phyloP scores from a whole-genome alignment of 2,797 vertebrate species.

The Paramormyrops hopkinsi region DNA sequence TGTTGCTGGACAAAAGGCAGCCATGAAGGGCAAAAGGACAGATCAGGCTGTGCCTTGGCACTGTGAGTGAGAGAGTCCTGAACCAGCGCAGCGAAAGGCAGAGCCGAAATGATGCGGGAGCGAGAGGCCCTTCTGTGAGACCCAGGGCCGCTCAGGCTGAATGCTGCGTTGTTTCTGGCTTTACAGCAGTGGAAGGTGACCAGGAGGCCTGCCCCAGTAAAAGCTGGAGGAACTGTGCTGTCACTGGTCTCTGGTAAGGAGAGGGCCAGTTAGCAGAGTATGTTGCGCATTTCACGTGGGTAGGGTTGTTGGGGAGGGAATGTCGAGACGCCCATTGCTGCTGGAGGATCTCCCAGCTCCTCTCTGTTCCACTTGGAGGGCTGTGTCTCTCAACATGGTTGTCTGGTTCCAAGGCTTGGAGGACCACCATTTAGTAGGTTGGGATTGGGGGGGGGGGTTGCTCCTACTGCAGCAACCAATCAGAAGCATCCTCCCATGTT shows the following conservation, averaged over 20 bases:
- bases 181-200: neutral
- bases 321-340: neutral
- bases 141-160: neutral
- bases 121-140: neutral
- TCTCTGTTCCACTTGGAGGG: neutral
- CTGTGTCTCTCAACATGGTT: neutral
- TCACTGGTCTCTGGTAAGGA: neutral
- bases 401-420: neutral
- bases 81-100: neutral
- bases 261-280: neutral
- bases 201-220: neutral
- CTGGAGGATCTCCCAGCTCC: neutral
- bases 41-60: constrained; percentile 6
- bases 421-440: neutral
- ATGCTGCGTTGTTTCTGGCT: neutral
- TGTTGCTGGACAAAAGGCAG: constrained; percentile 2
- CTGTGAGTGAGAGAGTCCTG: constrained; percentile 1
- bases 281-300: constrained; percentile 6
- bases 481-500: neutral
- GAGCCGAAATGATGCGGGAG: neutral
- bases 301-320: neutral
- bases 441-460: neutral
- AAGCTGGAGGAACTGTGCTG: neutral
- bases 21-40: constrained; percentile 1
- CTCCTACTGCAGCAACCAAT: neutral